phyloP scores from a whole-genome alignment of 2,113 vertebrate genomes.

The Gopherus flavomarginatus region DNA sequence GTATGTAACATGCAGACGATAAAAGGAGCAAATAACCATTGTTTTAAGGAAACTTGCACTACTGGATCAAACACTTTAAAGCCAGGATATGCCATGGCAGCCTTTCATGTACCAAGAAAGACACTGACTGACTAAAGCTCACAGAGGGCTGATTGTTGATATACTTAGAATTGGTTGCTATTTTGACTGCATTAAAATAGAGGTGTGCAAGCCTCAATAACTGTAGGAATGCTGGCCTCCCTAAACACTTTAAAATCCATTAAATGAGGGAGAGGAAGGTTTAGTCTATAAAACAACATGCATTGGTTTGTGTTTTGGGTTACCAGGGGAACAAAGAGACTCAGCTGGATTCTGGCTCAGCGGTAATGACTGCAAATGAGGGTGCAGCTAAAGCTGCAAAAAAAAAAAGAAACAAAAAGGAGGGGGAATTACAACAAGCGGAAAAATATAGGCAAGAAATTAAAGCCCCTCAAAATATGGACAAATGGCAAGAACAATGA shows the following conservation, averaged over 20 bases:
- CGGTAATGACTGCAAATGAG: neutral
- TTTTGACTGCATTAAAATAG: neutral
- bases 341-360: neutral
- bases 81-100: neutral
- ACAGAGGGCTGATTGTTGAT: neutral
- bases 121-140: neutral
- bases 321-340: neutral
- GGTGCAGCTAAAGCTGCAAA: neutral
- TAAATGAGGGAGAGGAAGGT: neutral
- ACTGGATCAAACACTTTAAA: neutral
- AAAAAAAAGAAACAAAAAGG: too few species aligned
- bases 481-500: neutral
- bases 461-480: neutral
- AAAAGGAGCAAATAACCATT: neutral
- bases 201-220: neutral
- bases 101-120: neutral
- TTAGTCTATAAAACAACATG: neutral
- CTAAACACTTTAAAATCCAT: neutral
- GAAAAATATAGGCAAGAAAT: neutral
- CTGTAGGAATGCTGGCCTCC: neutral
- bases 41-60: neutral
- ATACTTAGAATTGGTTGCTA: neutral
- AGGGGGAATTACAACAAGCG: neutral
- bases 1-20: neutral
- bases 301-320: neutral